Percentiles rank a stretch among this genome's conserved stretches.
phyloP scores from a whole-genome alignment of 2,113 vertebrate genomes.

The Apteryx owenii region DNA sequence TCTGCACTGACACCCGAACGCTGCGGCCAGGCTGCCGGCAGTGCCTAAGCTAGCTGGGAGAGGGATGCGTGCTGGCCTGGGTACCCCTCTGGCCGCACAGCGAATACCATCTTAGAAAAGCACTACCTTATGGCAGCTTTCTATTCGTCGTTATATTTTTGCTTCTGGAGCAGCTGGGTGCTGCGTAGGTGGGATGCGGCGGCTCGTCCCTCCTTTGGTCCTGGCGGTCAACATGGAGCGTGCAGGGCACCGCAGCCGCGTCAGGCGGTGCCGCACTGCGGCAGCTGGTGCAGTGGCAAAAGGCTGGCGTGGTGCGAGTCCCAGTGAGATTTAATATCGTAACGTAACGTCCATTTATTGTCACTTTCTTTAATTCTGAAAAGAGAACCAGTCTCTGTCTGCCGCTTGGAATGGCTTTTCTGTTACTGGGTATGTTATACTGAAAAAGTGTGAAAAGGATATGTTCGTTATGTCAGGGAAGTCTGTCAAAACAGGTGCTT shows the following conservation, averaged over 20 bases:
- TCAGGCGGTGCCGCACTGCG: conserved; percentile 67
- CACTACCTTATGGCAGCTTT: background rate
- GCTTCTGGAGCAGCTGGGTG: background rate
- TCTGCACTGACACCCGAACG: fast-evolving
- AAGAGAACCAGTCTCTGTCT: background rate
- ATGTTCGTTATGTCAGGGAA: background rate
- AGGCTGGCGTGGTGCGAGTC: background rate
- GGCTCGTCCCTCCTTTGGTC: background rate
- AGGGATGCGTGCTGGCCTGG: no score
- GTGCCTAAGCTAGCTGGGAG: background rate
- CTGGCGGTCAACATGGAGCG: background rate
- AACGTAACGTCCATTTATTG: background rate
- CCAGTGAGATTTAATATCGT: background rate
- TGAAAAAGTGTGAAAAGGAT: background rate
- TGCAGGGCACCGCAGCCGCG: background rate
- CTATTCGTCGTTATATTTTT: fast-evolving
- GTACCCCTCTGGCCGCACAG: no score
- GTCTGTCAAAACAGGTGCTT: background rate
- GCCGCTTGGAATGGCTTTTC: background rate
- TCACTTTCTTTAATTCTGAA: background rate
- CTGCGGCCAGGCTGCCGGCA: background rate
- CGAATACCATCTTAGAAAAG: no score
- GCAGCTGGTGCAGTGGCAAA: background rate
- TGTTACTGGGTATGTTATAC: background rate
- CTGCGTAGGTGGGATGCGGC: background rate